Percentiles rank a stretch among this genome's conserved stretches.
Evolutionary conservation across 2,797 vertebrate species (phyloP).

Genomic region (Spea hammondii): DNA sequence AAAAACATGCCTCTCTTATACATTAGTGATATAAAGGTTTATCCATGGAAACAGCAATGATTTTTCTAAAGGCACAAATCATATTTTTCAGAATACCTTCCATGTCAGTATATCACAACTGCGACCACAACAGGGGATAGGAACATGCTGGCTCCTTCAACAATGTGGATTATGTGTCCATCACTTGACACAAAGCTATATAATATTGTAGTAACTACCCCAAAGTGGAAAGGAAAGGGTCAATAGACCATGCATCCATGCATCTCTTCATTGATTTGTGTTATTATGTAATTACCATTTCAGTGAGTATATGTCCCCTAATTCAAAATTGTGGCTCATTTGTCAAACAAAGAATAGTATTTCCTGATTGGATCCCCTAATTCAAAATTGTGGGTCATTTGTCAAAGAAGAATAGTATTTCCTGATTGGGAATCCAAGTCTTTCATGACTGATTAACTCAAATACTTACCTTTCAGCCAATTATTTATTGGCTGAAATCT

Average conservation of each 20-base stretch:
- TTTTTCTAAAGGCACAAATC: too few species aligned
- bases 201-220: neutral
- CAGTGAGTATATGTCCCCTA: slow-evolving; percentile 25
- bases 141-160: too few species aligned
- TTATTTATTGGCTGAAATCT: slow-evolving; percentile 25
- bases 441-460: slow-evolving; percentile 45
- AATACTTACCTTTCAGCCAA: slow-evolving; percentile 27
- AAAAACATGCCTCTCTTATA: too few species aligned
- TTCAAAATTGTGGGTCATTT: slow-evolving; percentile 46
- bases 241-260: slow-evolving; percentile 8
- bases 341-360: slow-evolving; percentile 37
- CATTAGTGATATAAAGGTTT: too few species aligned
- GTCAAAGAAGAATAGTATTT: slow-evolving; percentile 40
- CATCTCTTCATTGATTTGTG: slow-evolving; percentile 30
- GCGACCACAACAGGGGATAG: too few species aligned
- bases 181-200: neutral
- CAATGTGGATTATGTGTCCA: neutral
- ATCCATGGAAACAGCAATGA: too few species aligned
- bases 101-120: too few species aligned
- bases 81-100: too few species aligned
- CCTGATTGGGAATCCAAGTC: slow-evolving; percentile 34
- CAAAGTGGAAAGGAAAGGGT: neutral
- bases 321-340: slow-evolving; percentile 48
- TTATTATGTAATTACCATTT: slow-evolving; percentile 35
- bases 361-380: slow-evolving; percentile 41